phyloP scores from a whole-genome alignment of 2,797 vertebrate genomes.

The Melanotaenia maccullochi region DNA sequence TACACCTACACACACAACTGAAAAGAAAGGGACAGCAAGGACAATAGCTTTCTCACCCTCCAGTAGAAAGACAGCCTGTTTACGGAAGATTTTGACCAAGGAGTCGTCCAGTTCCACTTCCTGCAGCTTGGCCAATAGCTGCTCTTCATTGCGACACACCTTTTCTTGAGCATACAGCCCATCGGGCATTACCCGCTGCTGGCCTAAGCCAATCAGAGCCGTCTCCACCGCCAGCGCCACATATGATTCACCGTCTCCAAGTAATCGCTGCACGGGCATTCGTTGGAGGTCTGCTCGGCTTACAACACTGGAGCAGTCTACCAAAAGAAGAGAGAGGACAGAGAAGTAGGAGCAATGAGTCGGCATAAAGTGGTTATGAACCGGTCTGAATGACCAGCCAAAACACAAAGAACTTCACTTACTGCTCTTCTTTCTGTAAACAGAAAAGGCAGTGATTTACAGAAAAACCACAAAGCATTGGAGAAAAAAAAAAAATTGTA shows the following conservation, averaged over 20 bases:
- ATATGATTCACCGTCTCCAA: conserved; percentile 95
- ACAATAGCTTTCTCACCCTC: conserved; percentile 85
- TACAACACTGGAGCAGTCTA: conserved; percentile 89
- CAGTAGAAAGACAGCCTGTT: conserved; percentile 97
- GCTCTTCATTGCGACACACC: conserved; percentile 97
- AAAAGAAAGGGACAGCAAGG: not conserved
- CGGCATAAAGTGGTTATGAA: conserved; percentile 7
- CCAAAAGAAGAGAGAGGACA: not conserved
- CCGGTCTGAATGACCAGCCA: conserved; percentile 50
- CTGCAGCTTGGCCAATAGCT: conserved; percentile 96
- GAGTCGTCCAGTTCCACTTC: conserved; percentile 96
- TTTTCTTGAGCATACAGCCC: conserved; percentile 98
- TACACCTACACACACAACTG: not conserved
- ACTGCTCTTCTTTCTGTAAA: conserved; percentile 49
- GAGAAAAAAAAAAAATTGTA: conserved; percentile 18
- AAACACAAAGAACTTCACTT: conserved; percentile 55
- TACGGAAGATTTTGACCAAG: conserved; percentile 98
- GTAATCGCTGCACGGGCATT: conserved; percentile 90
- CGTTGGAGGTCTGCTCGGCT: conserved; percentile 92
- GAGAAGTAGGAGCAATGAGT: conserved; percentile 1
- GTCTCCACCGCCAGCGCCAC: conserved; percentile 94
- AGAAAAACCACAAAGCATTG: conserved; percentile 23
- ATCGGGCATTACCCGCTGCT: conserved; percentile 97
- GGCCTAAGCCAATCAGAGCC: conserved; percentile 93
- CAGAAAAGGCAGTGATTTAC: conserved; percentile 53